Conservation (phyloP, 1,140 invertebrate genomes). For the Pseudobourletiella spinata region DNA sequence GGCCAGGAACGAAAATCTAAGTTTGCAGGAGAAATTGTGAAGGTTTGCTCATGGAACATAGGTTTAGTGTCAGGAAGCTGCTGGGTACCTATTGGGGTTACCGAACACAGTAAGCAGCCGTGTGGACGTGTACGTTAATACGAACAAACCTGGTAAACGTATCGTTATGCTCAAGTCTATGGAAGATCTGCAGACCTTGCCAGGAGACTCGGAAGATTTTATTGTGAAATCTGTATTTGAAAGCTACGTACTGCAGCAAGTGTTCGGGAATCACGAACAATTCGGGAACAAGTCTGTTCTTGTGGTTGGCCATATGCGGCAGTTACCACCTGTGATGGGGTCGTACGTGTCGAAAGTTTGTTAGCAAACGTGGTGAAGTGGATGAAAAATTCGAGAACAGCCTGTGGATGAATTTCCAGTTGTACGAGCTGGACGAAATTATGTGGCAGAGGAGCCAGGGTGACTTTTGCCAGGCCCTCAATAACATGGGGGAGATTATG, state of each 20-base stretch:
- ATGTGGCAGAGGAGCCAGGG: constrained; percentile 20
- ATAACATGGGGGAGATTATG: constrained; percentile 11
- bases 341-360: no score
- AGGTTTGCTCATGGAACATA: not conserved
- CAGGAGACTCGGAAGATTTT: constrained; percentile 9
- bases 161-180: not conserved
- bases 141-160: not conserved
- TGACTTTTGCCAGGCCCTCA: constrained; percentile 12
- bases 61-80: constrained; percentile 15
- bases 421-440: constrained; percentile 16
- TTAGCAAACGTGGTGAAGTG: not conserved
- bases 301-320: constrained; percentile 35
- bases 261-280: constrained; percentile 35
- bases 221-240: not conserved
- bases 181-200: not conserved
- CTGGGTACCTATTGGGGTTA: not conserved
- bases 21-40: not conserved
- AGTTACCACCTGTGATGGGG: constrained; percentile 36
- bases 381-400: not conserved
- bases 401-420: constrained; percentile 8
- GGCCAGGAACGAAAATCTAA: not conserved
- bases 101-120: not conserved
- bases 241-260: constrained; percentile 36
- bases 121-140: not conserved
- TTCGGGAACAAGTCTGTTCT: constrained; percentile 35